These are phyloP conservation scores for Pluvianellus socialis DNA, from an alignment of 2,113 vertebrate genomes.

Conservation along the genomic window DNA sequence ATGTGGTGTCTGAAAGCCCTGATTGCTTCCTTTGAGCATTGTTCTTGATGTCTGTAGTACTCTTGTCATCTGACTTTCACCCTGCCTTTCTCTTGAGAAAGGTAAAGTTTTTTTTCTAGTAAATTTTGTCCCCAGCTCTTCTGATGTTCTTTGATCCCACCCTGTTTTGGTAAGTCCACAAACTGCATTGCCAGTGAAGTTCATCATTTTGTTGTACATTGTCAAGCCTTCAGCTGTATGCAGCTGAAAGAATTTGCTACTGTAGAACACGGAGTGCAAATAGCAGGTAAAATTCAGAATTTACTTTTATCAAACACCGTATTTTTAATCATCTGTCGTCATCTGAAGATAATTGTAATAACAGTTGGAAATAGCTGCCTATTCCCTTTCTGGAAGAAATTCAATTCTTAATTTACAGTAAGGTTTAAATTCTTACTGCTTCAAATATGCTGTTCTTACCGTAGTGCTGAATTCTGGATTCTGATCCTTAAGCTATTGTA, in stretches of 20 bases:
- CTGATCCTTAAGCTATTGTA: not conserved
- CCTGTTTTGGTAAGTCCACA: not conserved
- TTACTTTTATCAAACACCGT: not conserved
- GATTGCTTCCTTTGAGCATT: not conserved
- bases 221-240: no score
- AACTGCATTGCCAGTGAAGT: not conserved
- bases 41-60: not conserved
- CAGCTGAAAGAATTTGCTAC: no score
- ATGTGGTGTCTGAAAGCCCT: not conserved
- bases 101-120: not conserved
- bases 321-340: not conserved
- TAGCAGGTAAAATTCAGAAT: not conserved
- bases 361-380: not conserved
- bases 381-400: not conserved
- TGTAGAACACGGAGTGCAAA: not conserved
- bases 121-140: not conserved
- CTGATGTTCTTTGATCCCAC: not conserved
- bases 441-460: not conserved
- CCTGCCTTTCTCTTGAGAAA: not conserved
- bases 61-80: not conserved
- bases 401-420: not conserved
- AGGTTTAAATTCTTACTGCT: not conserved
- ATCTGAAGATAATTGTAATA: not conserved
- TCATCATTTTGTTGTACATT: not conserved
- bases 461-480: not conserved